These are phyloP conservation scores for Leuctra nigra DNA, from an alignment of 2,888 invertebrate species.

Conservation along the genomic window DNA sequence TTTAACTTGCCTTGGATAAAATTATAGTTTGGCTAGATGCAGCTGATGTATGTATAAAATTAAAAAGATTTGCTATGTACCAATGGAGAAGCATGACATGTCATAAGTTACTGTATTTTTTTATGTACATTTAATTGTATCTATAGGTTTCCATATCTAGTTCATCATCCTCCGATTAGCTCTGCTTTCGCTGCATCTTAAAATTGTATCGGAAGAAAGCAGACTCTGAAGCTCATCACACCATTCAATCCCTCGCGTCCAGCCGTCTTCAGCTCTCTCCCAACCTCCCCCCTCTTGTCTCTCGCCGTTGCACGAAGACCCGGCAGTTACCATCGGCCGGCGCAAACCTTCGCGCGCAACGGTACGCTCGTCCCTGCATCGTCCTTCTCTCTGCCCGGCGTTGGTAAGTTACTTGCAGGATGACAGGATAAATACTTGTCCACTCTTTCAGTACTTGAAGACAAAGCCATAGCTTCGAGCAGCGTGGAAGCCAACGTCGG, in stretches of 20 bases:
- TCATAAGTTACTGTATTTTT: no score
- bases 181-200: no score
- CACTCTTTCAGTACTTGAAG: conserved; percentile 26
- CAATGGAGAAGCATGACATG: no score
- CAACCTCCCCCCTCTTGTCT: not conserved
- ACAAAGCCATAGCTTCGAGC: conserved; percentile 6
- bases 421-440: conserved; percentile 25
- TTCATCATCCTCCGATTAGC: no score
- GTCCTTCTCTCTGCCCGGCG: not conserved
- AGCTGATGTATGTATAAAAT: no score
- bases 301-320: not conserved
- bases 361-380: no score
- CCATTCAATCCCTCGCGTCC: not conserved
- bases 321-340: not conserved
- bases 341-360: no score
- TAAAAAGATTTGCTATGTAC: no score
- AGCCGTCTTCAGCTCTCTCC: not conserved
- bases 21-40: no score
- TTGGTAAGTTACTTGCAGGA: conserved; percentile 9
- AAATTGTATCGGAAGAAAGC: conserved; percentile 4
- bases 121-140: no score
- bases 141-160: no score
- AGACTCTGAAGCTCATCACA: not conserved
- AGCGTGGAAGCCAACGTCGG: not conserved
- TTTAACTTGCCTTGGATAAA: no score